Conservation (phyloP, 2,797 vertebrate species). For the Rhinichthys osculus region DNA sequence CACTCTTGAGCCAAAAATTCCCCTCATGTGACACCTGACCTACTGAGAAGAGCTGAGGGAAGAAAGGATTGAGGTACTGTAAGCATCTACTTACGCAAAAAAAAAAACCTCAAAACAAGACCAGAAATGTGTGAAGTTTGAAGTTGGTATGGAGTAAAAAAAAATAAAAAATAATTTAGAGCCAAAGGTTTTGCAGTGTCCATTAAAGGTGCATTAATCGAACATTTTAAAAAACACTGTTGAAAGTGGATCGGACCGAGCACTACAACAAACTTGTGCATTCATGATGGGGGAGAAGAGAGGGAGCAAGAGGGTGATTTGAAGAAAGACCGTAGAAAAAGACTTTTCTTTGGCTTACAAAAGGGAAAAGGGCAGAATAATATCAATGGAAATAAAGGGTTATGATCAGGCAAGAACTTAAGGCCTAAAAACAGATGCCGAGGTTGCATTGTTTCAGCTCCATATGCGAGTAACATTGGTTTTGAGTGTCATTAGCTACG, state of each 20-base stretch:
- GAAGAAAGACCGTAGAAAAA: neutral
- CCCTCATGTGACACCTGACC: neutral
- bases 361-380: neutral
- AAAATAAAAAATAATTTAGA: no score
- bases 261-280: no score
- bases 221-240: no score
- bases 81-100: neutral
- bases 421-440: no score
- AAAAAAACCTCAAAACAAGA: neutral
- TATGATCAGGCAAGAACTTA: neutral
- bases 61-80: neutral
- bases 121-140: neutral
- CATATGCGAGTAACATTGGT: no score
- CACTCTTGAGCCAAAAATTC: neutral
- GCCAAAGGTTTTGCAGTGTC: no score
- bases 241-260: no score
- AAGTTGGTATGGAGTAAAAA: neutral
- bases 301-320: no score
- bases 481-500: no score
- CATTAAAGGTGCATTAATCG: no score
- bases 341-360: neutral
- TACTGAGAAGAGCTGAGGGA: conserved; percentile 1
- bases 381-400: neutral
- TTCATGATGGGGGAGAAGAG: no score
- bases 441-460: no score